Percentiles rank a stretch among this genome's conserved stretches.
Conservation (phyloP, 2,113 vertebrate species). For the Elachura formosa region DNA sequence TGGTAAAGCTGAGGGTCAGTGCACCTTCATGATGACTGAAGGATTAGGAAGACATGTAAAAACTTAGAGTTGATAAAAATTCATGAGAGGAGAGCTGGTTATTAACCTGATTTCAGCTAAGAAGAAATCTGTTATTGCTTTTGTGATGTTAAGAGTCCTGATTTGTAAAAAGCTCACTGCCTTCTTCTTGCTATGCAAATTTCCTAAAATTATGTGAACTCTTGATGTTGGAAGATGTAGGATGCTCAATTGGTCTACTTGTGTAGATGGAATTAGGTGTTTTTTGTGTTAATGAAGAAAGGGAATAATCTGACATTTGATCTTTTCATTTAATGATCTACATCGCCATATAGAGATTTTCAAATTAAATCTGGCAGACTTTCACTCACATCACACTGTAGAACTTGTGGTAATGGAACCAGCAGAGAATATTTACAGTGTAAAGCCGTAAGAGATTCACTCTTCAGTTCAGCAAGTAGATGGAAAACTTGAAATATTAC, state of each 20-base stretch:
- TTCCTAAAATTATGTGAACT: neutral
- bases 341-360: neutral
- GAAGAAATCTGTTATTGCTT: neutral
- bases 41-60: conserved; percentile 35
- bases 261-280: neutral
- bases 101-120: conserved; percentile 19
- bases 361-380: neutral
- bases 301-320: neutral
- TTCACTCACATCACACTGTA: neutral
- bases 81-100: neutral
- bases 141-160: neutral
- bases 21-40: neutral
- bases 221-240: neutral
- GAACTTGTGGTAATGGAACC: neutral
- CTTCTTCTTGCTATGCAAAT: neutral
- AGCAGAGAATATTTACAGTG: neutral
- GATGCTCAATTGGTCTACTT: neutral
- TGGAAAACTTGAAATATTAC: neutral
- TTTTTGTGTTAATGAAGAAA: neutral
- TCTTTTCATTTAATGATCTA: neutral
- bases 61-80: conserved; percentile 30
- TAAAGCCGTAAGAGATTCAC: neutral
- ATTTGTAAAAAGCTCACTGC: neutral
- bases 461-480: neutral
- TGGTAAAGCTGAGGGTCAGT: conserved; percentile 24